Evolutionary conservation across 2,888 invertebrate species (phyloP), one percentile per base, ranked within the genome.

Genomic region (Lepidonotus clava): DNA sequence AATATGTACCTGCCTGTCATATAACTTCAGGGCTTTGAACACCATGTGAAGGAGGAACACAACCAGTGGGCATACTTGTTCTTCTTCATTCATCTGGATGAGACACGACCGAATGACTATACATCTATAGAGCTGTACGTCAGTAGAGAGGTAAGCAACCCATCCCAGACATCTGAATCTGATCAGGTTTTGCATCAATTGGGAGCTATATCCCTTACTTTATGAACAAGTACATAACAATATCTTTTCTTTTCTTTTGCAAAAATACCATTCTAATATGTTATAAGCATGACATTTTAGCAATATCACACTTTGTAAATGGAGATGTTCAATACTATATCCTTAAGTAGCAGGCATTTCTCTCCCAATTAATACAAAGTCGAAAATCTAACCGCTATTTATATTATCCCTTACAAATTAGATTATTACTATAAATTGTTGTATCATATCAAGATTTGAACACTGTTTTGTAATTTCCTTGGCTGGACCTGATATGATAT

Each of bases 1-100:
- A n/a, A n/a, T n/a, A n/a, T n/a, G 11, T 80, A 38, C 80, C 18
- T 80, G 8, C 14, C 24, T 5, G 40, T 18, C 8, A 38, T 38
- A 18, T 41, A 80, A n/a, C 85, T 71, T 5, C 89, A 93, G 93
- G 93, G 94, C 5, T 94, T 94, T 89, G 90, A 91, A 86, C 90
- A 92, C 56, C 94, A 94, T 88, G 93, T 94, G 11, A 93, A 92
- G 80, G 71, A 91, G 11, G 94, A 94, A 86, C 94, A 94, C 90
- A 92, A 93, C 89, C 92, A 93, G 89, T 94, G 94, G 94, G 92
- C 93, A 0, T 94, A 94, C 88, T 87, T 94, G 71, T 94, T 94
- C 89, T 94, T 94, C 91, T 94, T 94, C 89, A 93, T 94, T n/a
- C 93, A 94, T 86, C 90, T 94, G 86, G 92, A 92, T 36, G 93